These are phyloP conservation scores for Chelonoidis abingdonii DNA, from an alignment of 2,113 vertebrate genomes.

Conservation along the genomic window DNA sequence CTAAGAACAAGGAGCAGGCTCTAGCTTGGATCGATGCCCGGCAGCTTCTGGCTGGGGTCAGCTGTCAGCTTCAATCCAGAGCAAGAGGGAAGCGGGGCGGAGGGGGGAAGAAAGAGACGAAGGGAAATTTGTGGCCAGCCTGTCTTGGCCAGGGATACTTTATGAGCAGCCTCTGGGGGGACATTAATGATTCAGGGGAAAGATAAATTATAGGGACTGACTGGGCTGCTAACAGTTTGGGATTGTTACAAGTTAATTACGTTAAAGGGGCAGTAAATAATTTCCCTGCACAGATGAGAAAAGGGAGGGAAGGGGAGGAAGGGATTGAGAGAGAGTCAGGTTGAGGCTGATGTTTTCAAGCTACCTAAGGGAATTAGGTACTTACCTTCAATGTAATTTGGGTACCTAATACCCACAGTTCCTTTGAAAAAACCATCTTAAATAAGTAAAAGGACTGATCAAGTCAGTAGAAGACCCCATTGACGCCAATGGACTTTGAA, in stretches of 20 bases:
- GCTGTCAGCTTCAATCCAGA: not conserved
- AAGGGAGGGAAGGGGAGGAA: not conserved
- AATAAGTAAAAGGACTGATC: not conserved
- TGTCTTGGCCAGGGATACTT: not conserved
- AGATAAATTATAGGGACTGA: not conserved
- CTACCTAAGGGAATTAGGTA: fast-evolving
- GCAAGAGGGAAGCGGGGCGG: not conserved
- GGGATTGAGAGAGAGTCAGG: not conserved
- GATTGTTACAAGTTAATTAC: not conserved
- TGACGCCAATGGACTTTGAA: not conserved
- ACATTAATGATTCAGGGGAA: not conserved
- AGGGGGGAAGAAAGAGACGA: not conserved
- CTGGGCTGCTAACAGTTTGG: not conserved
- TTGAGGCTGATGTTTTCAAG: fast-evolving
- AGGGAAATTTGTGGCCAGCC: not conserved
- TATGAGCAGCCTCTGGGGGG: not conserved
- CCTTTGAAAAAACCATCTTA: fast-evolving
- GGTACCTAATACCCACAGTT: fast-evolving
- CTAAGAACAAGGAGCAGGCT: not conserved
- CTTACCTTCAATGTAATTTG: fast-evolving
- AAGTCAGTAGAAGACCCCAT: not conserved
- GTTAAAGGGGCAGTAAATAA: not conserved
- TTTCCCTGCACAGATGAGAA: not conserved
- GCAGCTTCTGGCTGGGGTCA: not conserved
- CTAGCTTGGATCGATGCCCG: not conserved